Conservation (phyloP, 2,113 vertebrate genomes). For the Anolis carolinensis region DNA sequence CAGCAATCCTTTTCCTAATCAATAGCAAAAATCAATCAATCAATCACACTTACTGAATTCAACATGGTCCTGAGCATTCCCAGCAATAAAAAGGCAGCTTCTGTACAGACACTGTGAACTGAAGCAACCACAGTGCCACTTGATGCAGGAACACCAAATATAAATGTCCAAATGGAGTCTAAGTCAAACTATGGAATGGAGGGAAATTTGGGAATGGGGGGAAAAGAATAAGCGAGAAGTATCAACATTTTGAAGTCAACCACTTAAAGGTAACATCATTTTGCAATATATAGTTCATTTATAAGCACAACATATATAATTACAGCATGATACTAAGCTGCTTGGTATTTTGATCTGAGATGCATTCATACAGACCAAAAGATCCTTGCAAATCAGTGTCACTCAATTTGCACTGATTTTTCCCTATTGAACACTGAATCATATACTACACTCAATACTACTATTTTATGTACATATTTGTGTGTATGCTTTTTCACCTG, state of each 20-base stretch:
- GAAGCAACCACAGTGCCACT: slow-evolving; percentile 89
- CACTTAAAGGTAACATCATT: neutral
- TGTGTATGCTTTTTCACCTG: no score
- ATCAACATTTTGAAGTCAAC: neutral
- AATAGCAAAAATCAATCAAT: accelerated
- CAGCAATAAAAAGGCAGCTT: slow-evolving; percentile 91
- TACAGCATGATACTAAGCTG: neutral
- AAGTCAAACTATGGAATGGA: slow-evolving; percentile 87
- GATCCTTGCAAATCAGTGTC: neutral
- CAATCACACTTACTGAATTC: slow-evolving; percentile 87
- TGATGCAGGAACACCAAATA: slow-evolving; percentile 95
- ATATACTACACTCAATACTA: neutral
- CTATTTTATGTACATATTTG: no score
- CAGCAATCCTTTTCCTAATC: neutral
- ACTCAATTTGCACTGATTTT: neutral
- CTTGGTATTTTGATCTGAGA: accelerated
- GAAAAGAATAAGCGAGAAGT: neutral
- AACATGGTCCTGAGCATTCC: slow-evolving; percentile 99
- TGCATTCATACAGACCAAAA: neutral
- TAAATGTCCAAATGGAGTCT: slow-evolving; percentile 98
- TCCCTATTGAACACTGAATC: neutral
- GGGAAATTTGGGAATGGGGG: neutral
- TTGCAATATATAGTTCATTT: neutral
- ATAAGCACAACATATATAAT: neutral
- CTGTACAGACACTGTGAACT: slow-evolving; percentile 92